These are phyloP conservation scores for Sesamia inferens DNA, from an alignment of 2,888 invertebrate species.

Conservation along the genomic window DNA sequence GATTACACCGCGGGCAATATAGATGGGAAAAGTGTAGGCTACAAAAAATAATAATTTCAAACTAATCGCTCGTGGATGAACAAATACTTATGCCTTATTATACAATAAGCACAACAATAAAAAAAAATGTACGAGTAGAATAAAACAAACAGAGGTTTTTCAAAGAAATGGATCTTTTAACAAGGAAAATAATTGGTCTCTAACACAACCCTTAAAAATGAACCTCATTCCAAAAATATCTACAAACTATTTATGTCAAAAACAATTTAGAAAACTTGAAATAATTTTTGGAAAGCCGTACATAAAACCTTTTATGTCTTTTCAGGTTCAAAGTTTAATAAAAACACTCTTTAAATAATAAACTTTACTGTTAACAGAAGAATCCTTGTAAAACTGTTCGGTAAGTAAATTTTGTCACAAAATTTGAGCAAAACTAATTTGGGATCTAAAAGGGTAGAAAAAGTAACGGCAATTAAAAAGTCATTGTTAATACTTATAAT, in stretches of 20 bases:
- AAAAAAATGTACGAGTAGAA: no score
- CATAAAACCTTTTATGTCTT: constrained; percentile 14
- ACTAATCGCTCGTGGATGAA: not conserved
- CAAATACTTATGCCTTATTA: not conserved
- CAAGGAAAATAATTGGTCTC: no score
- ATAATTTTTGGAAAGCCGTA: constrained; percentile 24
- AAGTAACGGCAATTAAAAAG: not conserved
- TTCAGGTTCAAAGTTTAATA: not conserved
- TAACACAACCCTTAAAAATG: not conserved
- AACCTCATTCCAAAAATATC: not conserved
- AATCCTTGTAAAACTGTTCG: constrained; percentile 31
- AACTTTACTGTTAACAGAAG: not conserved
- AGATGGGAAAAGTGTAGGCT: not conserved
- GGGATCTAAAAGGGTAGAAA: constrained; percentile 2
- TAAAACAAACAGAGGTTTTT: not conserved
- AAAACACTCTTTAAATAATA: constrained; percentile 13
- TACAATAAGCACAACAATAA: not conserved
- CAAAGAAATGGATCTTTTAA: not conserved
- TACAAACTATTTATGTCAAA: constrained; percentile 11
- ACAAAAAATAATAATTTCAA: not conserved
- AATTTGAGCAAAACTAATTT: not conserved
- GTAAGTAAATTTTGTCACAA: constrained; percentile 4
- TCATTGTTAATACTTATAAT: no score
- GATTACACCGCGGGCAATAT: constrained; percentile 1
- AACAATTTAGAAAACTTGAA: not conserved